Percentiles rank a stretch among this genome's conserved stretches.
These are phyloP conservation scores for Jacana jacana DNA, from an alignment of 2,113 vertebrate genomes.

Conservation along the genomic window DNA sequence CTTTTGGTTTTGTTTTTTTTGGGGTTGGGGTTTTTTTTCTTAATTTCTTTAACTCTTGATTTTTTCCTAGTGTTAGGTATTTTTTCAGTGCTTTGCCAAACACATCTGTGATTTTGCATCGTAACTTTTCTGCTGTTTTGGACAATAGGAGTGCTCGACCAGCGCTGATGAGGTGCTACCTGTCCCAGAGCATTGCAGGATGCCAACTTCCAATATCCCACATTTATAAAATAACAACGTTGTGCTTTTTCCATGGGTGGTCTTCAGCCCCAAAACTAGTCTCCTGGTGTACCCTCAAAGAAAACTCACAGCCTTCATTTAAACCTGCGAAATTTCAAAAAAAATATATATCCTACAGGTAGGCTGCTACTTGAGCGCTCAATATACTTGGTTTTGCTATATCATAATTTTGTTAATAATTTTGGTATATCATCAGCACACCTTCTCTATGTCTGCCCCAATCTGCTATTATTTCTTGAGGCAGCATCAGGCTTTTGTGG, in stretches of 20 bases:
- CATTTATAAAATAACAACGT: background rate
- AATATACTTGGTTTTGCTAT: background rate
- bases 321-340: background rate
- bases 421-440: background rate
- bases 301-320: background rate
- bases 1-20: accelerated
- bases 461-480: background rate
- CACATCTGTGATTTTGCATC: background rate
- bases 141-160: background rate
- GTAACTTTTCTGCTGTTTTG: background rate
- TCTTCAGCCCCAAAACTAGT: background rate
- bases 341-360: background rate
- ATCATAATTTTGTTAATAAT: background rate
- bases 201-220: background rate
- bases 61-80: background rate
- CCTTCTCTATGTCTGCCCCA: background rate
- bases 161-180: background rate
- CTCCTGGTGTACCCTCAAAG: background rate
- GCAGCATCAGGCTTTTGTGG: background rate
- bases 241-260: background rate
- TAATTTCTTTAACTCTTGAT: background rate
- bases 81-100: background rate
- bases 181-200: background rate
- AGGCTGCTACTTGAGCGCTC: background rate
- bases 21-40: background rate